phyloP scores from a whole-genome alignment of 2,888 invertebrate genomes.

The Gastracanthus pulcherrimus region DNA sequence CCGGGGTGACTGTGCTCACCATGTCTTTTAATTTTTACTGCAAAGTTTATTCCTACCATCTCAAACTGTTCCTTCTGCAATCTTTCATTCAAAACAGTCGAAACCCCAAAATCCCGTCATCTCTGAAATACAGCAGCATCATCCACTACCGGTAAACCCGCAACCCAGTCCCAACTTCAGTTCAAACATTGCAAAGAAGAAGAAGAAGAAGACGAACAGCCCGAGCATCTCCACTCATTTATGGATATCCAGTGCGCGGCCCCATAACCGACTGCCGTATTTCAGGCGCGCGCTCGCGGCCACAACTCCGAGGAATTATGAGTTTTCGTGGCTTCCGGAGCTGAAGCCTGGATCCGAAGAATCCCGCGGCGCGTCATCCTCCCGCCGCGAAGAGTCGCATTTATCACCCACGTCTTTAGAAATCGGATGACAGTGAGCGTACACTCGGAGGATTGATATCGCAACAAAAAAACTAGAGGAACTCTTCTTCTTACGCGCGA shows the following conservation, averaged over 20 bases:
- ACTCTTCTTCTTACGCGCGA: constrained; percentile 11
- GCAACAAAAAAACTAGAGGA: constrained; percentile 43
- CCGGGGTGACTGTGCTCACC: too few species aligned
- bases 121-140: neutral
- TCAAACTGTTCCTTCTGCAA: neutral
- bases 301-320: constrained; percentile 50
- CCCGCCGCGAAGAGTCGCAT: constrained; percentile 49
- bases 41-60: neutral
- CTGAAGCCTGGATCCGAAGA: neutral
- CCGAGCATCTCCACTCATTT: constrained; percentile 6
- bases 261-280: constrained; percentile 7
- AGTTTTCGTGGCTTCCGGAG: constrained; percentile 25
- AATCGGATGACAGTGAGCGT: constrained; percentile 38
- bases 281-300: constrained; percentile 13
- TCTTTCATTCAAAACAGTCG: too few species aligned
- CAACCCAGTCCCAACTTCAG: neutral
- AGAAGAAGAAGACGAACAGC: neutral
- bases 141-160: neutral
- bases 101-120: neutral
- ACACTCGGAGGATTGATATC: constrained; percentile 45
- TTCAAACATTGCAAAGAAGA: neutral
- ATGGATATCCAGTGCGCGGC: neutral
- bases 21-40: too few species aligned
- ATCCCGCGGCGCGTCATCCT: neutral
- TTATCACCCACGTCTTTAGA: constrained; percentile 25